These are phyloP conservation scores for Vireo altiloquus DNA, from an alignment of 2,113 vertebrate species.

Conservation along the genomic window DNA sequence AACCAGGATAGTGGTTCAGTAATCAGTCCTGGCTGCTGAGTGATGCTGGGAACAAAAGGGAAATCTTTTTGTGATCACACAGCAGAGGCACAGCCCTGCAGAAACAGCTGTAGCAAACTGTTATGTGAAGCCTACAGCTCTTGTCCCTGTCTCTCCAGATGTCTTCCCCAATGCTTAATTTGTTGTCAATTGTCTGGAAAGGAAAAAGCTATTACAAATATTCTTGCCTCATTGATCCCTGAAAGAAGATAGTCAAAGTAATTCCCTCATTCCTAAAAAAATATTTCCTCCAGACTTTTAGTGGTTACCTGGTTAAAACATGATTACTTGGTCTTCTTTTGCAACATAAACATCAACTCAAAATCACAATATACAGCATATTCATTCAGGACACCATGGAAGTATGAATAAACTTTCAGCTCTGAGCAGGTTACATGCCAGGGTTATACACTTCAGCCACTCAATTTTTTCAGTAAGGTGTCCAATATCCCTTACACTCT, in stretches of 20 bases:
- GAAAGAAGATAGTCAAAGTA: not conserved
- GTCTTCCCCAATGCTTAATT: not conserved
- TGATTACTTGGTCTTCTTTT: not conserved
- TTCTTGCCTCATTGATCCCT: not conserved
- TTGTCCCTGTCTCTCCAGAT: not conserved
- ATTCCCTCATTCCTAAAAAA: not conserved
- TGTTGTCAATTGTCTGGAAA: not conserved
- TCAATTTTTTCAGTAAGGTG: conserved; percentile 59
- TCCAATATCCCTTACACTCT: conserved; percentile 53
- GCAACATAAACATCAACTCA: not conserved
- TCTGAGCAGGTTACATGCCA: conserved; percentile 57
- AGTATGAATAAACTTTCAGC: conserved; percentile 25
- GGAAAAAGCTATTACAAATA: not conserved
- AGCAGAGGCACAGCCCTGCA: not conserved
- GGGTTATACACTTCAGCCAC: conserved; percentile 64
- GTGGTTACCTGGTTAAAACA: not conserved
- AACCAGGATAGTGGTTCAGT: not conserved
- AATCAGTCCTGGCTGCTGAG: not conserved
- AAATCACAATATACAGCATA: not conserved
- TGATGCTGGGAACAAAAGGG: not conserved
- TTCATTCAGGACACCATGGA: not conserved
- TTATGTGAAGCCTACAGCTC: not conserved
- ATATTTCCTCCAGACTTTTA: not conserved
- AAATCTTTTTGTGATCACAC: not conserved
- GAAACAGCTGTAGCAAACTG: not conserved